These are phyloP conservation scores for Chrysolina oricalcia DNA, from an alignment of 2,888 invertebrate genomes.

Conservation along the genomic window DNA sequence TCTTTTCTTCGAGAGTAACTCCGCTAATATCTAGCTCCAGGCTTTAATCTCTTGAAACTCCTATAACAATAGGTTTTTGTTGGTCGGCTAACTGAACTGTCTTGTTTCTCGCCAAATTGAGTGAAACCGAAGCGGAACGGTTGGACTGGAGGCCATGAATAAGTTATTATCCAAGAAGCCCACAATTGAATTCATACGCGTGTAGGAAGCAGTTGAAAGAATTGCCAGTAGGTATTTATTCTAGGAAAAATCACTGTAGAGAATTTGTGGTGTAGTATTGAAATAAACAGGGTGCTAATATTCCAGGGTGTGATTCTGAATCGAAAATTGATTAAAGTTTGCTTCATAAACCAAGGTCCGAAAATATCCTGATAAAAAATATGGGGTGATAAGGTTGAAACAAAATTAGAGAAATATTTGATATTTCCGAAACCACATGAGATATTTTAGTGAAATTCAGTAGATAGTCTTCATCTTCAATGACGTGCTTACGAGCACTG, in stretches of 20 bases:
- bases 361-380: too few species aligned
- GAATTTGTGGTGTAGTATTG: too few species aligned
- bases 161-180: not conserved
- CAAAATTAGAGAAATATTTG: too few species aligned
- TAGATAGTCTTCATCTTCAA: too few species aligned
- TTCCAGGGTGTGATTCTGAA: too few species aligned
- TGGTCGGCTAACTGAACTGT: constrained; percentile 10
- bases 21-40: not conserved
- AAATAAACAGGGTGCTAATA: too few species aligned
- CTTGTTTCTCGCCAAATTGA: not conserved
- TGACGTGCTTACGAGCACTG: too few species aligned
- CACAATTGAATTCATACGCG: not conserved
- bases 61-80: constrained; percentile 14
- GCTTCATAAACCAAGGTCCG: too few species aligned
- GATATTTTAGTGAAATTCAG: too few species aligned
- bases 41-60: constrained; percentile 11
- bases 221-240: not conserved
- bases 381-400: too few species aligned
- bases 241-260: not conserved
- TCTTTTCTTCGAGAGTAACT: not conserved
- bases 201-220: not conserved
- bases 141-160: not conserved
- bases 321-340: too few species aligned
- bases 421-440: too few species aligned
- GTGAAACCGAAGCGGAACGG: not conserved